phyloP scores from a whole-genome alignment of 1,140 invertebrate genomes.

The Sarcophaga peregrina region DNA sequence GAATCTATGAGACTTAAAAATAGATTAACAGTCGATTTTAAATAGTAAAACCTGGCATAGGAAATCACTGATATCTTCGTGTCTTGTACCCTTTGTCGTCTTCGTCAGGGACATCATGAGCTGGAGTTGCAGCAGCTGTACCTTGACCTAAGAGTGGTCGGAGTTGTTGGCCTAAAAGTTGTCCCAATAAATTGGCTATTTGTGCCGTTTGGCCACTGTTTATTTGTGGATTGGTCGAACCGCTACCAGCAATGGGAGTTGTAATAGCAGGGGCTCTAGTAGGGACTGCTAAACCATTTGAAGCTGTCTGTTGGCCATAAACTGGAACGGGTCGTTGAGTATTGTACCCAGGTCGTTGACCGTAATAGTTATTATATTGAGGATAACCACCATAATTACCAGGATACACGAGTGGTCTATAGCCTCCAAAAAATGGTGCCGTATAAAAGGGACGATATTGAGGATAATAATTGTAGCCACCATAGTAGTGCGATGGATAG shows the following conservation, averaged over 20 bases:
- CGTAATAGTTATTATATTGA: background rate
- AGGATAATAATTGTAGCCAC: conserved; percentile 39
- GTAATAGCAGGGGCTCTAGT: background rate
- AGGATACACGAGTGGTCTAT: conserved; percentile 1
- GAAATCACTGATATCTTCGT: background rate
- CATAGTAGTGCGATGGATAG: conserved; percentile 42
- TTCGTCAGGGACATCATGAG: conserved; percentile 9
- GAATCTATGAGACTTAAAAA: background rate
- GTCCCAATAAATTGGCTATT: conserved; percentile 45
- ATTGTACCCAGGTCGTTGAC: background rate
- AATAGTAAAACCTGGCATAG: background rate
- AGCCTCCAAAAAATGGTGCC: conserved; percentile 19
- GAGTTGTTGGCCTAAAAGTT: conserved; percentile 42
- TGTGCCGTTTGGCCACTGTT: conserved; percentile 30
- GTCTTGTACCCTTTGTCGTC: background rate
- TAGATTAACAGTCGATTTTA: background rate
- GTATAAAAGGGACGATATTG: conserved; percentile 16
- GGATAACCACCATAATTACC: conserved; percentile 33
- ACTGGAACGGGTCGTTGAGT: background rate
- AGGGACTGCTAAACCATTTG: background rate
- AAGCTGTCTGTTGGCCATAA: background rate
- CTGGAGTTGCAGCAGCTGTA: background rate
- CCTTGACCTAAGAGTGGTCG: conserved; percentile 36
- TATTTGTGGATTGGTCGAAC: background rate
- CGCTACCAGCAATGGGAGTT: background rate